These are phyloP conservation scores for Leucophora obtusa DNA, from an alignment of 2,888 invertebrate species.

Conservation along the genomic window DNA sequence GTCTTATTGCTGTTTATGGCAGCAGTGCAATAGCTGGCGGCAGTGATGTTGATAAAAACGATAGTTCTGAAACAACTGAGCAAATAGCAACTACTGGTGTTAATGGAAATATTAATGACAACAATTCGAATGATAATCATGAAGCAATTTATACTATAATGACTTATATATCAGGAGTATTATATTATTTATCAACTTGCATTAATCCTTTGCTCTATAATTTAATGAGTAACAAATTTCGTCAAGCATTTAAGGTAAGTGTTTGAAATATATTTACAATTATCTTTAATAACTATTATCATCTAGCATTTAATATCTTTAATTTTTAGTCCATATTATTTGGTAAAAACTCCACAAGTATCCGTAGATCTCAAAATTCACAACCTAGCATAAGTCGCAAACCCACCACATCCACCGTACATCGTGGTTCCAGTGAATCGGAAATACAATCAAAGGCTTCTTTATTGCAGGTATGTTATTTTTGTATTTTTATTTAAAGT, in stretches of 20 bases:
- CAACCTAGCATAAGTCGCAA: conserved; percentile 69
- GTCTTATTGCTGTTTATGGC: conserved; percentile 84
- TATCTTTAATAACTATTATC: neutral
- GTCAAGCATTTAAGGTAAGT: conserved; percentile 92
- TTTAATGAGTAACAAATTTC: conserved; percentile 95
- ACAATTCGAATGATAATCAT: conserved; percentile 65
- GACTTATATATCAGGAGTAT: conserved; percentile 89
- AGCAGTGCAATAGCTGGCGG: conserved; percentile 67
- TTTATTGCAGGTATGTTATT: conserved; percentile 78
- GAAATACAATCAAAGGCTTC: conserved; percentile 79
- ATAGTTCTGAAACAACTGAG: neutral
- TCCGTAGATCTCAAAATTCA: conserved; percentile 69
- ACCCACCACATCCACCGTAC: conserved; percentile 78
- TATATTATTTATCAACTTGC: conserved; percentile 94
- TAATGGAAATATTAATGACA: neutral
- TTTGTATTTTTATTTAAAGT: neutral
- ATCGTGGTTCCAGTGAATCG: conserved; percentile 79
- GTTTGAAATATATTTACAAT: neutral
- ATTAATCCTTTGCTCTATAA: conserved; percentile 96
- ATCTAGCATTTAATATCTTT: conserved; percentile 65
- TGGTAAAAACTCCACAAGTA: conserved; percentile 78
- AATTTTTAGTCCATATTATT: conserved; percentile 74
- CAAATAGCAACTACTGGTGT: conserved; percentile 40
- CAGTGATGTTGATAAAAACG: neutral
- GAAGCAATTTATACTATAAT: conserved; percentile 76